Conservation (phyloP, 2,797 vertebrate species). For the Danio tinwini region DNA sequence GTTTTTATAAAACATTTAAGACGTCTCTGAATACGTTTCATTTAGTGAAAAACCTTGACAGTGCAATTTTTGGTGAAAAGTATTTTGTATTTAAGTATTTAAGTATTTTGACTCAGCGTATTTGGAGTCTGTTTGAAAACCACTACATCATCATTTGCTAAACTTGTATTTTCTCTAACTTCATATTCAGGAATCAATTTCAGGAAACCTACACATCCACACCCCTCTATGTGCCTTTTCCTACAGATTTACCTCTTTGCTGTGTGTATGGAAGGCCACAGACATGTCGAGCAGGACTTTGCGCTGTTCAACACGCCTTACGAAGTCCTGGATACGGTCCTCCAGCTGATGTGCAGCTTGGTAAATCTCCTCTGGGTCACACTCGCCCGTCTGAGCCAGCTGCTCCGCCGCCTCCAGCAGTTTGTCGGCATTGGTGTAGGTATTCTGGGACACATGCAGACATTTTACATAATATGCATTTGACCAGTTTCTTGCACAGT, state of each 20-base stretch:
- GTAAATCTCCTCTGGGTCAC: conserved; percentile 97
- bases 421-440: conserved; percentile 97
- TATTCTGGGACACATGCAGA: conserved; percentile 81
- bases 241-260: conserved; percentile 85
- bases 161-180: not conserved
- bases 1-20: too few species aligned
- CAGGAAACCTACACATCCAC: not conserved
- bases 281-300: conserved; percentile 98
- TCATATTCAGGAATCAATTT: not conserved
- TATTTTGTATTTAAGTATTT: too few species aligned
- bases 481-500: not conserved
- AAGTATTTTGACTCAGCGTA: not conserved
- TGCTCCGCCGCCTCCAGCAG: conserved; percentile 95
- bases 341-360: conserved; percentile 97
- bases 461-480: conserved; percentile 1
- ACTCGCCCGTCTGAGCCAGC: conserved; percentile 95
- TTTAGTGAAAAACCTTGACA: too few species aligned
- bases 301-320: conserved; percentile 93
- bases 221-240: not conserved
- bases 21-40: too few species aligned
- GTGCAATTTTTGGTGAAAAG: too few species aligned
- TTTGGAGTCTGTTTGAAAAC: not conserved
- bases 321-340: conserved; percentile 97
- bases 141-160: not conserved
- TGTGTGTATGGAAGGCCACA: conserved; percentile 96